Evolutionary conservation across 2,888 invertebrate species (phyloP).

Genomic region (Deilephila elpenor): DNA sequence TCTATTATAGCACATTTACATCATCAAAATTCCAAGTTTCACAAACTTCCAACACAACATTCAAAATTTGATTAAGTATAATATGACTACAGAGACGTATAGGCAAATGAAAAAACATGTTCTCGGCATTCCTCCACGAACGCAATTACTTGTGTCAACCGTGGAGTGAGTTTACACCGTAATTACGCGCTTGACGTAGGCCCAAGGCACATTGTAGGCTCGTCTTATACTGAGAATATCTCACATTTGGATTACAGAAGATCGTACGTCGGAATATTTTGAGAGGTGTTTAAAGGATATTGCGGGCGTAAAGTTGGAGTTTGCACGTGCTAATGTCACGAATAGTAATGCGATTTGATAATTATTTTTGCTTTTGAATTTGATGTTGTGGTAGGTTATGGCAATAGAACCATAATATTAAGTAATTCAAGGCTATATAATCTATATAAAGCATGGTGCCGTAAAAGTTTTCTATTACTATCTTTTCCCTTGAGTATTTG

Average conservation of each 20-base stretch:
- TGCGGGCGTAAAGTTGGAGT: background rate
- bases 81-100: background rate
- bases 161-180: slow-evolving; percentile 40
- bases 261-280: no score
- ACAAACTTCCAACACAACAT: background rate
- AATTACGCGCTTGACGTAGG: slow-evolving; percentile 50
- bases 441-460: no score
- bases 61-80: background rate
- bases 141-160: slow-evolving; percentile 53
- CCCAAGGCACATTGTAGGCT: slow-evolving; percentile 32
- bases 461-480: no score
- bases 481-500: no score
- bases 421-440: no score
- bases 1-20: no score
- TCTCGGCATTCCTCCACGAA: slow-evolving; percentile 47
- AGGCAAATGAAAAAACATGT: slow-evolving; percentile 34
- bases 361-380: background rate
- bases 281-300: no score
- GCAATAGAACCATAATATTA: no score
- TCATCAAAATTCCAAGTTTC: no score
- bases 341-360: background rate
- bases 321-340: background rate
- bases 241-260: no score
- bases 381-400: no score
- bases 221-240: no score